Base-by-base conservation (phyloP, 2,113 vertebrate genomes). In the Indri indri region DNA sequence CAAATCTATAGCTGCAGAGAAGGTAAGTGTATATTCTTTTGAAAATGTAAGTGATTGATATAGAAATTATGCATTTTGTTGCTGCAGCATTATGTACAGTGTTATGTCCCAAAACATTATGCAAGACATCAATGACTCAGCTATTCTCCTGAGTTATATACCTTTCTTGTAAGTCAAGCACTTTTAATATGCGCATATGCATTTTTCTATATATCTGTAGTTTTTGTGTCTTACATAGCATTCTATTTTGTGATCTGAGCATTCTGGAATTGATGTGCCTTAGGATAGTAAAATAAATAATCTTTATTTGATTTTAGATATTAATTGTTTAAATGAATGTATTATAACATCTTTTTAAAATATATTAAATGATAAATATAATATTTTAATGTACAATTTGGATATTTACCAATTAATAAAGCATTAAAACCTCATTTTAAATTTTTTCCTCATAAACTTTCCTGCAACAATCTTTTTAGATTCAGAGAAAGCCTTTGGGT, bases 121-220 rank as follows among this genome's bases (percentile, higher is more conserved):
- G 40, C 50, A 96, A 90, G 40, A 32, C 30, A 92, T 42, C 63
- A 85, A 1, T 97, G 93, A 97, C 88, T 97, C 93, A 96, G 80
- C 37, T 92, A 82, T 94, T 76, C 63, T 77, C 94, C 34, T 37
- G 32, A 83, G 57, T 92, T 92, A 45, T 25, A 23, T n/a, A 88
- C 12, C 27, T 57, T 82, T 88, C 96, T 88, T 82, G 71, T 71
- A 94, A 89, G 74, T 94, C 84, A 90, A 89, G 13, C n/a, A 92
- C 76, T 95, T 96, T 95, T 76, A 93, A 86, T 57, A 83, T 73
- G 76, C 81, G 65, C 37, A n/a, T 81, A 59, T 82, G 16, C 14
- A 94, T 74, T 96, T 95, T 94, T 63, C 54, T 94, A 40, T 73
- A 27, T n/a, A 74, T 50, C 7, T 85, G 17, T 90, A 14, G 27